Percentiles rank a stretch among this genome's conserved stretches.
These are phyloP conservation scores for Chesias legatella DNA, from an alignment of 2,888 invertebrate species.

Conservation along the genomic window DNA sequence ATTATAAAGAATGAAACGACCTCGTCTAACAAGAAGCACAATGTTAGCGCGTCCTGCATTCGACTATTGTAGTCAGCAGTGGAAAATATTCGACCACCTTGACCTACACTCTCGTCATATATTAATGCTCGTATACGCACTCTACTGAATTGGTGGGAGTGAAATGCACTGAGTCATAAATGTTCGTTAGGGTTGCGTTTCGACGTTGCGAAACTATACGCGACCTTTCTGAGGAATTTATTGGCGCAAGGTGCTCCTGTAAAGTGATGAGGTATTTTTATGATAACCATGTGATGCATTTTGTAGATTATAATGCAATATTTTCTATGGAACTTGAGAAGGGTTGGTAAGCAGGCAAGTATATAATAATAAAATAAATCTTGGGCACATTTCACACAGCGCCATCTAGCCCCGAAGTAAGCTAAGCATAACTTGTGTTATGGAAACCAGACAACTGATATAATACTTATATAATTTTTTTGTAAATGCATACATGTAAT, in stretches of 20 bases:
- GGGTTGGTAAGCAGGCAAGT: no score
- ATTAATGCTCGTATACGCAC: background rate
- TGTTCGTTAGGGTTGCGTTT: slow-evolving; percentile 13
- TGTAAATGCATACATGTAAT: no score
- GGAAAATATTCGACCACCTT: slow-evolving; percentile 46
- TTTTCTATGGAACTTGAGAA: no score
- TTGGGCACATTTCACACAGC: no score
- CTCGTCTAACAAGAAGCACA: slow-evolving; percentile 24
- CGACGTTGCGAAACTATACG: slow-evolving; percentile 11
- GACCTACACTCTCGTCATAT: slow-evolving; percentile 33
- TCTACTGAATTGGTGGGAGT: background rate
- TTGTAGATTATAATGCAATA: background rate
- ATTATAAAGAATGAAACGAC: slow-evolving; percentile 18
- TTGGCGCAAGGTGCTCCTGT: slow-evolving; percentile 9
- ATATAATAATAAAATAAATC: no score
- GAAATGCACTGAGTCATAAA: slow-evolving; percentile 12
- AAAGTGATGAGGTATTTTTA: background rate
- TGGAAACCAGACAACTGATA: no score
- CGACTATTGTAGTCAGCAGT: slow-evolving; percentile 42
- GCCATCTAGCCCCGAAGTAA: no score
- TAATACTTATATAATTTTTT: no score
- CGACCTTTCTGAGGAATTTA: slow-evolving; percentile 9
- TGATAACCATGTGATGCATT: background rate
- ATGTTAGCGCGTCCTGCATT: slow-evolving; percentile 40
- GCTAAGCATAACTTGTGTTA: no score